Evolutionary conservation across 2,888 invertebrate species (phyloP), one percentile per base, ranked within the genome.

Genomic region (Habrosyne pyritoides): DNA sequence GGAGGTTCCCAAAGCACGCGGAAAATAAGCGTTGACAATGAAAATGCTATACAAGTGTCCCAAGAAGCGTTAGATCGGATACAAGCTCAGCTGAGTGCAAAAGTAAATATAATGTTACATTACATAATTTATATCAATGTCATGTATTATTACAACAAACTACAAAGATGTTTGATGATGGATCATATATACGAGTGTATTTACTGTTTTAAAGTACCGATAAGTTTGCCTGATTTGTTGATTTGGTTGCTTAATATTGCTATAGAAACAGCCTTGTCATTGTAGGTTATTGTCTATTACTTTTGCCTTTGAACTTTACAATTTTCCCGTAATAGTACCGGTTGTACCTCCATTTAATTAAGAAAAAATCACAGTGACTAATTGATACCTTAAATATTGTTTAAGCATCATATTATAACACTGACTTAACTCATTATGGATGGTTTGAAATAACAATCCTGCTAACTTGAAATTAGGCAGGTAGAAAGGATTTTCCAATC

Each of bases 1-100:
- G 94, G 94, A 81, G 93, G 90, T 71, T 89, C 91, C 61, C 88
- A 93, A 77, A 94, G 94, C 79, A 91, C 94, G 63, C 79, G 92
- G 61, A 91, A 91, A 84, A 71, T 92, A 66, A 88, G 87, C 73
- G 90, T 92, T 60, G 91, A 92, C 55, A 92, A 92, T 68, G 92
- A 92, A 71, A 91, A 91, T 79, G 77, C 90, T 63, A 91, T 92
- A 66, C 91, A 91, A 82, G 89, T 92, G 61, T 92, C 92, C 56
- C 91, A 91, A 75, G 91, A 92, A 53, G 92, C 92, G 21, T 74
- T 92, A 82, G 87, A 91, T 59, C 83, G 92, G 74, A 89, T 92
- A 89, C 88, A 91, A 73, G 73, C 83, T 57, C 89, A 89, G 69
- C 83, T 91, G 57, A 76, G 77, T 56, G 79, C 86, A 66, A 87